phyloP scores from a whole-genome alignment of 2,888 invertebrate genomes.

The Polydrusus cervinus region DNA sequence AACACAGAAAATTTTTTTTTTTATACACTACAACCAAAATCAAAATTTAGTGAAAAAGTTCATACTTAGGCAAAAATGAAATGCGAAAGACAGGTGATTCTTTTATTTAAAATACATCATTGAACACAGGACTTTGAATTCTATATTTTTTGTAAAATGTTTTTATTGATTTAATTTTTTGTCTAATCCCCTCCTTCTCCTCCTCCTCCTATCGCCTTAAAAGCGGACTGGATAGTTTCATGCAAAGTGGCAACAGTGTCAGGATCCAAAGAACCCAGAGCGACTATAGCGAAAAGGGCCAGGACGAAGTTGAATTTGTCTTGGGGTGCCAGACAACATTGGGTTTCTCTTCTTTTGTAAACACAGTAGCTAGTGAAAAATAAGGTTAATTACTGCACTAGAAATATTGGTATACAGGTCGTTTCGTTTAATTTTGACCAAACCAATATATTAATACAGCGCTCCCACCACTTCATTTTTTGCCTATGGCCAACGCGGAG shows the following conservation, averaged over 20 bases:
- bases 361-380: conserved; percentile 32
- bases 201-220: not conserved
- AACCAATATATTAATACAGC: too few species aligned
- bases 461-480: too few species aligned
- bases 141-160: not conserved
- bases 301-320: conserved; percentile 50
- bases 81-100: too few species aligned
- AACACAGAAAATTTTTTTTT: too few species aligned
- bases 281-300: conserved; percentile 35
- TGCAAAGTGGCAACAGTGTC: not conserved
- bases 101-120: too few species aligned
- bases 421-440: too few species aligned
- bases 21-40: too few species aligned
- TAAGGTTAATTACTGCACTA: not conserved
- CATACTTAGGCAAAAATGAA: too few species aligned
- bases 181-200: not conserved
- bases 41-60: too few species aligned
- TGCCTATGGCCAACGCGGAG: too few species aligned
- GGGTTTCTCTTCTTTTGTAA: conserved; percentile 43
- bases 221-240: not conserved
- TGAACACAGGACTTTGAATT: too few species aligned
- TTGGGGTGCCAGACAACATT: conserved; percentile 44
- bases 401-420: too few species aligned
- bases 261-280: conserved; percentile 41
- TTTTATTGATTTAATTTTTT: not conserved